Base-by-base conservation (phyloP, 2,113 vertebrate genomes). In the Chamaetylas fuelleborni region DNA sequence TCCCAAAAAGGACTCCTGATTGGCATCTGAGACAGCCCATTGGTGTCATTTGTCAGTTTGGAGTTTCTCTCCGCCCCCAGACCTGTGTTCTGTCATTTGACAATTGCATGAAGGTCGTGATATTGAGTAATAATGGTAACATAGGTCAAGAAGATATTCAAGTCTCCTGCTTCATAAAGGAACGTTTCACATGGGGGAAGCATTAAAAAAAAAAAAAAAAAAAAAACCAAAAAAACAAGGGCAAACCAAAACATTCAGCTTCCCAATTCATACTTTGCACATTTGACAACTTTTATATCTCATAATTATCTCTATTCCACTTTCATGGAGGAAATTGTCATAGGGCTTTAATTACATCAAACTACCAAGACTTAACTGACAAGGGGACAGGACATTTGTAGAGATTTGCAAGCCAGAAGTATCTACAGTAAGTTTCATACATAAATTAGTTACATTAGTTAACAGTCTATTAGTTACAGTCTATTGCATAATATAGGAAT, bases 61-160 rank as follows among this genome's bases (percentile, higher is more conserved):
- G 54, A 73, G 51, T 82, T 91, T 79, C 81, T 82, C 92, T 83
- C 93, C 93, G 58, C 90, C 34, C 81, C 51, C 24, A 62, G 62
- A 92, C 81, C 87, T 91, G 76, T 50, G 54, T 89, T 97, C 88
- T 91, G 81, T 77, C 95, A 95, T 86, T 90, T 90, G 95, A 90
- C 84, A 95, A 58, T 73, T 43, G 10, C 71, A 83, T 86, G 76
- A 94, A 95, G 92, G 91, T 95, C 81, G 0, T 77, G 87, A 82
- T 92, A 87, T 58, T 95, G 79, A 92, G 93, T 51, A 90, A 95
- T 91, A 95, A 88, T 11, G 60, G 92, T 93, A 77, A 88, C 92
- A 94, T 11, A 83, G 90, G 93, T 95, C 96, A 95, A 77, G 70
- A 87, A 76, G 74, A 94, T 43, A 91, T 36, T 65, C 81, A 36